Evolutionary conservation across 2,888 invertebrate genomes (phyloP).

Genomic region (Brachynemurus nebulosus): DNA sequence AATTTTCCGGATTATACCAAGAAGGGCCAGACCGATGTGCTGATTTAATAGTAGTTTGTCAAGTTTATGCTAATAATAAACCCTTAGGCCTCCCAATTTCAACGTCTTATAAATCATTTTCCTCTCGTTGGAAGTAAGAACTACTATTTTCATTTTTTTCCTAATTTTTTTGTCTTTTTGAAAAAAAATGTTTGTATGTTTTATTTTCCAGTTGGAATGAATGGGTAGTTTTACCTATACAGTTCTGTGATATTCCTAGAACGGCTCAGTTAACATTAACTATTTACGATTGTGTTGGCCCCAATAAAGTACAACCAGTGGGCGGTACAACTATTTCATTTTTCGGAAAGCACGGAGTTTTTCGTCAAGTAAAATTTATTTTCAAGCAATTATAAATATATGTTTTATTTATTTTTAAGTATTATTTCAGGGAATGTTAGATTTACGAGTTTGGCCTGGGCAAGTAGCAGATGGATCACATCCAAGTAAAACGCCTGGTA

Average conservation of each 20-base stretch:
- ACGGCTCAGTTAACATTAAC: conserved; percentile 77
- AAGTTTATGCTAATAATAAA: conserved; percentile 67
- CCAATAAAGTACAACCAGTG: conserved; percentile 67
- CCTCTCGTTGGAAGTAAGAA: conserved; percentile 79
- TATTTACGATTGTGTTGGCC: conserved; percentile 82
- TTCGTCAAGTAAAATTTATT: conserved; percentile 51
- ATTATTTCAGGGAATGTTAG: conserved; percentile 56
- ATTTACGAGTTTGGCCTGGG: conserved; percentile 81
- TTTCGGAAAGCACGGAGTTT: conserved; percentile 89
- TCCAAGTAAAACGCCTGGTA: conserved; percentile 68
- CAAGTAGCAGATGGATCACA: conserved; percentile 64
- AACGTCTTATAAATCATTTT: conserved; percentile 86
- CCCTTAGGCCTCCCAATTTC: conserved; percentile 74
- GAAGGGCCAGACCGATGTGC: conserved; percentile 49
- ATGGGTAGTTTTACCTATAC: conserved; percentile 84
- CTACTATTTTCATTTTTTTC: neutral
- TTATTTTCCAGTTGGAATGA: conserved; percentile 78
- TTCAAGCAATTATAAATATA: neutral
- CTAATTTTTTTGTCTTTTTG: neutral
- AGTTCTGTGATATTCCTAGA: conserved; percentile 81
- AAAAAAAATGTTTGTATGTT: no score
- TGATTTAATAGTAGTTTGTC: conserved; percentile 77
- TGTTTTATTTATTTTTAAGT: conserved; percentile 1
- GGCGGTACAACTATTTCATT: conserved; percentile 88
- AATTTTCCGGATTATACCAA: conserved; percentile 79